Conservation (phyloP, 2,888 invertebrate species). For the Nezara viridula region DNA sequence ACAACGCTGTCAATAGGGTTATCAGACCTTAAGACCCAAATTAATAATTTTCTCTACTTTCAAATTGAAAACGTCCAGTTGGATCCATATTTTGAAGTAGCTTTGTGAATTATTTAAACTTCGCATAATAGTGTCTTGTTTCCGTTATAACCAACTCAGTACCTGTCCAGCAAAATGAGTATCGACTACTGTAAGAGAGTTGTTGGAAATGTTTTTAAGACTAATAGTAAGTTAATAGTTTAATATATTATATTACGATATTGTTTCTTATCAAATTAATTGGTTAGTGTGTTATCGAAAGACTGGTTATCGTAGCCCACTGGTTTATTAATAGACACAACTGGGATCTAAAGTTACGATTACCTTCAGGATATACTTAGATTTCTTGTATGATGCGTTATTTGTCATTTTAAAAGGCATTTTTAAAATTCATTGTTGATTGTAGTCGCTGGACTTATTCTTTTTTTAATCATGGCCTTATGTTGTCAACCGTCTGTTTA, state of each 20-base stretch:
- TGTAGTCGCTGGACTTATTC: neutral
- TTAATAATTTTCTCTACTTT: neutral
- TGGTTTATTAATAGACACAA: neutral
- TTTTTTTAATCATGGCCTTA: neutral
- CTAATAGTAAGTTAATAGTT: neutral
- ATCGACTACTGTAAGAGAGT: constrained; percentile 4
- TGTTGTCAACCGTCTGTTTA: neutral
- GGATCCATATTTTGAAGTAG: neutral
- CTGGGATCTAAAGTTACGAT: neutral
- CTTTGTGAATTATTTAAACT: neutral
- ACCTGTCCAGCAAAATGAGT: constrained; percentile 1
- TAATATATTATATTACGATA: neutral
- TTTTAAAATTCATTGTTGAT: neutral
- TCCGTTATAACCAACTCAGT: neutral
- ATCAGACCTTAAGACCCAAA: neutral
- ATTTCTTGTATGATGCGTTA: neutral
- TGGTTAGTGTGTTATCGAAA: neutral
- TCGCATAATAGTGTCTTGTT: neutral
- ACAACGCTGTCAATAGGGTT: neutral
- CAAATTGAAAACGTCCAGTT: neutral
- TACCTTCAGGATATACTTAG: neutral
- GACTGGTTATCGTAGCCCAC: neutral
- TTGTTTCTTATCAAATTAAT: neutral
- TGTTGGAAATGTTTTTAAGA: neutral
- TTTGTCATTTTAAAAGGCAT: too few relatives aligned